Evolutionary conservation across 2,888 invertebrate species (phyloP), one percentile per base, ranked within the genome.

Genomic region (Spodoptera littoralis): DNA sequence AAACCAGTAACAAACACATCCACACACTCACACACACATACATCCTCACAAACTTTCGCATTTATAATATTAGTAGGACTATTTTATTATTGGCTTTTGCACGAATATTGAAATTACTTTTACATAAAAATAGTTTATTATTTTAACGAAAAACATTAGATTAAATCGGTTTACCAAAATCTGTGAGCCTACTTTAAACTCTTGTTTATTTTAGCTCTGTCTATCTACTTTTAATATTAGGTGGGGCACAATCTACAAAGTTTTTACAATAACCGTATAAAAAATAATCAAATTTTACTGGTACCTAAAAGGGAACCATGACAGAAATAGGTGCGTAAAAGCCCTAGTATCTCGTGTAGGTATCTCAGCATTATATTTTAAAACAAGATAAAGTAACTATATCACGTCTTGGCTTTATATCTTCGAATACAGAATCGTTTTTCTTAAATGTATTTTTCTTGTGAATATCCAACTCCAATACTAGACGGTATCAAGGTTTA

Each of bases 341-440:
- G 46, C 11, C 24, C 12, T 46, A 27, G 42, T 43, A 54, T 41
- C 30, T 41, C 45, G 1, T 51, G 11, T 36, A 36, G 9, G 9
- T 48, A 45, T 46, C 49, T 57, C 11, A 59, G 11, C 43, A 63
- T 58, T 27, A 24, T 42, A 63, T 11, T 44, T 58, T 41, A 41
- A 50, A 55, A 42, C 18, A 41, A 46, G 11, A 63, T 58, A 48
- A 55, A 48, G 47, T 44, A 36, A 53, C 54, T 43, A 42, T 18
- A 41, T 69, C 60, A 45, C 51, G 61, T 60, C 49, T 18, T 22
- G 48, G 58, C 36, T 64, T 66, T 54, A 54, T 30, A 73, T 51
- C 60, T 58, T 44, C 43, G 44, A 11, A 48, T 48, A 55, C 27
- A 50, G 11, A 65, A 69, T 24, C 51, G 51, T 75, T 70, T 78